Evolutionary conservation across 2,888 invertebrate species (phyloP), one percentile per base, ranked within the genome.

Genomic region (Onchidella celtica): DNA sequence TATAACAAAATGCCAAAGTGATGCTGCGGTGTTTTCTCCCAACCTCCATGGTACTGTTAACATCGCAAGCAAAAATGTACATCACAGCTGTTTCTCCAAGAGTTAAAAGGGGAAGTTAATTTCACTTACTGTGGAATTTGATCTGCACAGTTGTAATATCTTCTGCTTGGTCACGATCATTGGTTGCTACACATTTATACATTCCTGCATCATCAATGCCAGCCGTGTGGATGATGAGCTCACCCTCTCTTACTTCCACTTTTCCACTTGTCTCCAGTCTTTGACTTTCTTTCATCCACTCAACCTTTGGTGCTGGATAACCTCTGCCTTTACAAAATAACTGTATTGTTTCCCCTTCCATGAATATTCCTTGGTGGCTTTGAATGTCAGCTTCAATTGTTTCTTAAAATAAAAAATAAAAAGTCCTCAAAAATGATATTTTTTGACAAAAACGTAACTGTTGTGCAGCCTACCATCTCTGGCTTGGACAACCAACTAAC

Each of bases 181-280:
- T 90, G 63, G 85, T 84, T 1, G 88, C 92, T 55, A 89, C 87
- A 86, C 92, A 92, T 3, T 88, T 86, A 84, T 92, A 92, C 36
- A 87, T 83, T 2, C 92, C 92, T 4, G 88, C 87, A 76, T 92
- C 91, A 24, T 88, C 88, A 34, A 88, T 85, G 2, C 87, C 84
- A 1, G 89, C 87, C 61, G 88, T 85, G 14, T 87, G 83, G 24
- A 92, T 86, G 27, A 87, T 83, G 70, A 92, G 86, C 24, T 86
- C 84, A 1, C 87, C 89, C 29, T 85, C 85, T 27, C 76, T 83
- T 14, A 89, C 86, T 68, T 65, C 86, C 66, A 88, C 84, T 66
- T 86, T 88, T 38, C 84, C 83, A 3, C 81, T 83, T 1, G 84
- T 83, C 14, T 79, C 81, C 14, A 92, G 78, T 24, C 85, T 83